A percentile compares a stretch with the other conserved stretches of the same genome.
Evolutionary conservation across 2,888 invertebrate species (phyloP).

Genomic region (Cephalotes varians): DNA sequence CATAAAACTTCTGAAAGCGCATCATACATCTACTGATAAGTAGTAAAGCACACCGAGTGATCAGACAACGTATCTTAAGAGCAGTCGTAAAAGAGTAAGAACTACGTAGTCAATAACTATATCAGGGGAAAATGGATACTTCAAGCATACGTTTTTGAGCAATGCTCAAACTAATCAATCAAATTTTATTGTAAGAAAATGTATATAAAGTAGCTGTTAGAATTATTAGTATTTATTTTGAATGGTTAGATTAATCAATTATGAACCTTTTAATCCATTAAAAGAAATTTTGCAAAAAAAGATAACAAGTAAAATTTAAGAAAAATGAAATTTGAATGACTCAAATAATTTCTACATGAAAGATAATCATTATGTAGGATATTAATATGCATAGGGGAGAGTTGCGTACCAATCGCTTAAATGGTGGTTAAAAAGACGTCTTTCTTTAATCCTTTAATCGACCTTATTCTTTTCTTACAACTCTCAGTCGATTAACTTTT

Average conservation of each 20-base stretch:
- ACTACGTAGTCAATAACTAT: constrained; percentile 9
- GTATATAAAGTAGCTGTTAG: background rate
- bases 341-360: background rate
- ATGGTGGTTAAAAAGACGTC: too few relatives aligned
- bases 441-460: too few relatives aligned
- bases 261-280: background rate
- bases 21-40: constrained; percentile 15
- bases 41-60: constrained; percentile 11
- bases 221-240: background rate
- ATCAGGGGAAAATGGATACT: background rate
- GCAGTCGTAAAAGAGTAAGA: constrained; percentile 22
- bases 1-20: constrained; percentile 13
- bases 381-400: too few relatives aligned
- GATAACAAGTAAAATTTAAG: background rate
- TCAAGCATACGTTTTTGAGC: background rate
- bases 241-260: background rate
- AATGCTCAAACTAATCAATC: background rate
- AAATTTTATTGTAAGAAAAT: background rate
- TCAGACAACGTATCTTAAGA: constrained; percentile 23
- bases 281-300: background rate
- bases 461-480: too few relatives aligned
- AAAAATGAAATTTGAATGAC: background rate
- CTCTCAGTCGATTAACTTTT: too few relatives aligned
- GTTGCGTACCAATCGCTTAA: too few relatives aligned
- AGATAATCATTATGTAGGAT: background rate